These are phyloP conservation scores for Mesocricetus auratus DNA, from an alignment of 2,113 vertebrate genomes.

Conservation along the genomic window DNA sequence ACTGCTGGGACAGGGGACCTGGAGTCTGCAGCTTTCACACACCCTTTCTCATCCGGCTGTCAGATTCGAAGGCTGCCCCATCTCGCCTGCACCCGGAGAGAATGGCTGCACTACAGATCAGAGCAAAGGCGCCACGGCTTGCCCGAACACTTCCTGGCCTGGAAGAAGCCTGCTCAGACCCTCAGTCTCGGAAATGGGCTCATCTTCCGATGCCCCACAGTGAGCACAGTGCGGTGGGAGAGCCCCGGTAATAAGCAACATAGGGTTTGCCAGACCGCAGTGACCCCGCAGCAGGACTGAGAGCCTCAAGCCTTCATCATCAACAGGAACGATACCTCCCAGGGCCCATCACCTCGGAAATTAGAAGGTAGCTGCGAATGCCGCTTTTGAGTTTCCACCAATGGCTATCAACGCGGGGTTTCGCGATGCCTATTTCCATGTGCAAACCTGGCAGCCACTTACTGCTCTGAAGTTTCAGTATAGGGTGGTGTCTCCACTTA, in stretches of 20 bases:
- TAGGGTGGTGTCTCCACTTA: not conserved
- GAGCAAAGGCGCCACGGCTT: not conserved
- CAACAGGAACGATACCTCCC: not conserved
- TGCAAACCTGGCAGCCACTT: not conserved
- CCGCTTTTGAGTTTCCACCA: not conserved
- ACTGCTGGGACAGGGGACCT: not conserved
- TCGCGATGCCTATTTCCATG: not conserved
- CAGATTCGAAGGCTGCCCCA: not conserved
- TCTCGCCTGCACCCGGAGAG: not conserved
- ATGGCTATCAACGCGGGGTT: not conserved
- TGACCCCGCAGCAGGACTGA: not conserved
- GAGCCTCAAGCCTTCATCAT: not conserved
- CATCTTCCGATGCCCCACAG: not conserved
- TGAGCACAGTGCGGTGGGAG: not conserved
- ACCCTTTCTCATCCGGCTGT: not conserved
- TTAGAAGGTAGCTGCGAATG: not conserved
- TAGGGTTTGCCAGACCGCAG: slow-evolving; percentile 2
- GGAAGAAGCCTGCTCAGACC: not conserved
- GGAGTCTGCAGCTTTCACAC: not conserved
- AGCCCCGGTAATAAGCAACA: not conserved
- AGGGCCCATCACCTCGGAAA: not conserved
- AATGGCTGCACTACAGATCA: not conserved
- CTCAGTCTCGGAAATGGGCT: not conserved
- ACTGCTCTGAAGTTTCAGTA: not conserved
- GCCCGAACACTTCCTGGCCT: not conserved